phyloP scores from a whole-genome alignment of 2,888 invertebrate genomes.

The Agrotis puta region DNA sequence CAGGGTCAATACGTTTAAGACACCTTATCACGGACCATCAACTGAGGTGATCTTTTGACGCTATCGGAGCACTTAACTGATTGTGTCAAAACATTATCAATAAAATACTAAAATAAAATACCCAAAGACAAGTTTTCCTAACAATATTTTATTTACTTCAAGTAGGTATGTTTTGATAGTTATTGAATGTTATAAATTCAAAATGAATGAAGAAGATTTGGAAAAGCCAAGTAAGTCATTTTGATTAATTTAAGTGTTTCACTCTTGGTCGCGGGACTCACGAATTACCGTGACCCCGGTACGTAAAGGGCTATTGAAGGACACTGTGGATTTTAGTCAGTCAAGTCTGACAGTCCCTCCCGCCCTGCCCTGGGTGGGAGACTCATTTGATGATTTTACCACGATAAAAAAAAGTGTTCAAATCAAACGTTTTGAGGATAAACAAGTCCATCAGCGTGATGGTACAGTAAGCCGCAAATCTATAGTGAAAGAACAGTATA shows the following conservation, averaged over 20 bases:
- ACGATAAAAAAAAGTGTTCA: too few species aligned
- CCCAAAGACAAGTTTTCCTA: neutral
- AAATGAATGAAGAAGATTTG: constrained; percentile 60
- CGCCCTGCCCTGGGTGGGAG: too few species aligned
- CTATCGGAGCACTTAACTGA: constrained; percentile 33
- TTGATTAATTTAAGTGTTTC: neutral
- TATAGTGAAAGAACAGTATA: neutral
- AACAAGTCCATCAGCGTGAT: too few species aligned
- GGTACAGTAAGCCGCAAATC: neutral
- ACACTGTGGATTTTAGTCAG: too few species aligned
- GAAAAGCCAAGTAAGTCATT: constrained; percentile 62
- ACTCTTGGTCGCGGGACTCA: too few species aligned
- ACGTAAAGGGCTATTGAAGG: too few species aligned
- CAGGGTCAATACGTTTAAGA: constrained; percentile 20
- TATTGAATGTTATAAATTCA: constrained; percentile 27
- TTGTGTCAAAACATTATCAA: constrained; percentile 30
- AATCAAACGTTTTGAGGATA: too few species aligned
- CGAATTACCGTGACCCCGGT: too few species aligned
- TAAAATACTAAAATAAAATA: too few species aligned
- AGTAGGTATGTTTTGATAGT: constrained; percentile 9
- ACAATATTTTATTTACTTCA: constrained; percentile 22
- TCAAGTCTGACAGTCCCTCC: too few species aligned
- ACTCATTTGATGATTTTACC: too few species aligned
- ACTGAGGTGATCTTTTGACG: constrained; percentile 38
- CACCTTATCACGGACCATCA: constrained; percentile 23